Evolutionary conservation across 2,888 invertebrate genomes (phyloP).

Genomic region (Brenthis daphne): DNA sequence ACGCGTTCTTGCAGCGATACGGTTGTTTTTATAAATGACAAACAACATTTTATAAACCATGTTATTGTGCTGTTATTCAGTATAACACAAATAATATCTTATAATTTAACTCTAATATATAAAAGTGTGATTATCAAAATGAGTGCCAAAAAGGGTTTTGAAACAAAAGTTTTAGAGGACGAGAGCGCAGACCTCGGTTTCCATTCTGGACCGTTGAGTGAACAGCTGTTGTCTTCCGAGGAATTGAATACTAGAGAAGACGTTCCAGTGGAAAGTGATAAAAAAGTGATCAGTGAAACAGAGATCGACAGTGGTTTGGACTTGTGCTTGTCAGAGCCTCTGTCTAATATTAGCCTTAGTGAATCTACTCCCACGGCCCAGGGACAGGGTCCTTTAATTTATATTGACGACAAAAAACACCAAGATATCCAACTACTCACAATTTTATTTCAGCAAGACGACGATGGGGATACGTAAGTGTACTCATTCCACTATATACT

Average conservation of each 20-base stretch:
- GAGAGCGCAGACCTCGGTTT: slow-evolving; percentile 68
- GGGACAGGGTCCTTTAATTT: slow-evolving; percentile 46
- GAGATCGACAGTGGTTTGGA: slow-evolving; percentile 84
- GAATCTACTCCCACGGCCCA: slow-evolving; percentile 42
- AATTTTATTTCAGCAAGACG: slow-evolving; percentile 88
- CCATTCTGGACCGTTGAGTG: slow-evolving; percentile 59
- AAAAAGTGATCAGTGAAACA: slow-evolving; percentile 52
- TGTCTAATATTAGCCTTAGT: slow-evolving; percentile 79
- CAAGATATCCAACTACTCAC: slow-evolving; percentile 78
- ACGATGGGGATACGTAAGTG: slow-evolving; percentile 94
- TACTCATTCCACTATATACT: neutral
- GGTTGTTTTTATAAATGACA: slow-evolving; percentile 39
- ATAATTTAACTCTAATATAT: slow-evolving; percentile 33
- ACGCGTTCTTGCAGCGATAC: slow-evolving; percentile 49
- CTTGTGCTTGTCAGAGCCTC: slow-evolving; percentile 82
- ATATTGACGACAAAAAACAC: slow-evolving; percentile 42
- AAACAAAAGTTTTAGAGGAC: slow-evolving; percentile 62
- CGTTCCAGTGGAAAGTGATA: slow-evolving; percentile 44
- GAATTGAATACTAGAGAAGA: slow-evolving; percentile 34
- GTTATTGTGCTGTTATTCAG: slow-evolving; percentile 52
- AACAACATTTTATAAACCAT: slow-evolving; percentile 49
- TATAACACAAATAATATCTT: slow-evolving; percentile 38
- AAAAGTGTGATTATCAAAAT: slow-evolving; percentile 56
- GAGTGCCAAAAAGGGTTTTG: slow-evolving; percentile 70
- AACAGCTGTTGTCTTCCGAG: slow-evolving; percentile 45